Percentiles rank a stretch among this genome's conserved stretches.
These are phyloP conservation scores for Fukomys damarensis DNA, from an alignment of 2,113 vertebrate species.

Conservation along the genomic window DNA sequence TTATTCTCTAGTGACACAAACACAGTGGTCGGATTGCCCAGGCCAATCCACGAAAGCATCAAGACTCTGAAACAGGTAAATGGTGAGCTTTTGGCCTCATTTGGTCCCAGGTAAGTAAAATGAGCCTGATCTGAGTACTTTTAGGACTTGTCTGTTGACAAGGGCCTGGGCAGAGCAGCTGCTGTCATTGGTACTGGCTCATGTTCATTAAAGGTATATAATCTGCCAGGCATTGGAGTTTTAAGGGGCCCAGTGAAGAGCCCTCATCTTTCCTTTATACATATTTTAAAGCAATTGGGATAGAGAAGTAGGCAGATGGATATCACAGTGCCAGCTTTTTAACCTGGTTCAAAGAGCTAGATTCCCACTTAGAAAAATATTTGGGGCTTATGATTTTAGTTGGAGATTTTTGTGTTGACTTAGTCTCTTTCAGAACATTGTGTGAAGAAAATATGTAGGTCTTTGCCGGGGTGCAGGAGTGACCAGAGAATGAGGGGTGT, in stretches of 20 bases:
- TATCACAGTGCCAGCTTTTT: neutral
- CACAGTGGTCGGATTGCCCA: constrained; percentile 96
- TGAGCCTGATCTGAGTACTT: neutral
- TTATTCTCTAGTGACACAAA: constrained; percentile 93
- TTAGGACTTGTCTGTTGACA: neutral
- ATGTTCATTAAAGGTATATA: neutral
- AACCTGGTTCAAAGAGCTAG: neutral
- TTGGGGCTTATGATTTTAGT: neutral
- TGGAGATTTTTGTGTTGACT: neutral
- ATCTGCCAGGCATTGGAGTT: neutral
- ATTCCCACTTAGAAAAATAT: neutral
- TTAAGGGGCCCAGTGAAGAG: neutral
- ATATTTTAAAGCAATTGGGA: neutral
- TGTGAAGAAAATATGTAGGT: neutral
- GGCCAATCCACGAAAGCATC: constrained; percentile 99
- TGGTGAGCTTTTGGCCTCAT: constrained; percentile 37
- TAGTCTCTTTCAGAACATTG: neutral
- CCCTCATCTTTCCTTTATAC: neutral
- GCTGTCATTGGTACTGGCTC: neutral
- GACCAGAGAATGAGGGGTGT: neutral
- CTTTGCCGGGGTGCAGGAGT: neutral
- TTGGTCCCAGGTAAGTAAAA: constrained; percentile 47
- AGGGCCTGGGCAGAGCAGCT: neutral
- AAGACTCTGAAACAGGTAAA: constrained; percentile 96
- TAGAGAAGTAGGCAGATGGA: neutral